These are phyloP conservation scores for Phaethon lepturus DNA, from an alignment of 2,113 vertebrate genomes.

Conservation along the genomic window DNA sequence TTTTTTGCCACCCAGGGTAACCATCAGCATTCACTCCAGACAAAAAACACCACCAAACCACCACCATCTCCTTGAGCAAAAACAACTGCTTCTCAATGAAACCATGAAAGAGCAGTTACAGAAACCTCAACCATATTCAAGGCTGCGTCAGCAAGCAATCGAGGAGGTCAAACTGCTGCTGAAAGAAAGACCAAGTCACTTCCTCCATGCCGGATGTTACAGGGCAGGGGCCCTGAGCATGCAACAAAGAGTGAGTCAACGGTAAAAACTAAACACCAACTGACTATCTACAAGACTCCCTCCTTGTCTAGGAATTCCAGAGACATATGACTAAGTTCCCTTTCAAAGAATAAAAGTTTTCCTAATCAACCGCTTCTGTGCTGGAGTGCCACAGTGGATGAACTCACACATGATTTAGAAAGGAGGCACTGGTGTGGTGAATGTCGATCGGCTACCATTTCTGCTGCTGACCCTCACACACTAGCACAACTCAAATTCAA, in stretches of 20 bases:
- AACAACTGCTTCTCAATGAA: background rate
- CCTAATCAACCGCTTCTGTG: background rate
- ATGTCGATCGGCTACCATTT: background rate
- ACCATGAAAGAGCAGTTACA: background rate
- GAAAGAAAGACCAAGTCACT: background rate
- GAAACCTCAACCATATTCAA: background rate
- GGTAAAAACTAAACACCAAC: background rate
- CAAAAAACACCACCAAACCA: background rate
- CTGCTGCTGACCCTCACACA: background rate
- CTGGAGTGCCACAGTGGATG: too few relatives aligned
- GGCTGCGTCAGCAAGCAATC: background rate
- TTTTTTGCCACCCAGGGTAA: background rate
- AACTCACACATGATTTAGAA: too few relatives aligned
- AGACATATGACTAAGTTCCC: background rate
- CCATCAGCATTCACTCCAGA: background rate
- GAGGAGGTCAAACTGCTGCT: background rate
- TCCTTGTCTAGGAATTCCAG: background rate
- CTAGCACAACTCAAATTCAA: rapidly evolving
- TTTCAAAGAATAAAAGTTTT: background rate
- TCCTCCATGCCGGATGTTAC: background rate
- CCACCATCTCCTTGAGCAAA: background rate
- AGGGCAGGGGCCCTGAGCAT: background rate
- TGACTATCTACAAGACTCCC: background rate
- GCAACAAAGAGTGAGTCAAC: background rate
- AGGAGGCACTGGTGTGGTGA: background rate